A percentile compares a stretch with the other conserved stretches of the same genome.
These are phyloP conservation scores for Theretra japonica DNA, from an alignment of 2,888 invertebrate species.

Conservation along the genomic window DNA sequence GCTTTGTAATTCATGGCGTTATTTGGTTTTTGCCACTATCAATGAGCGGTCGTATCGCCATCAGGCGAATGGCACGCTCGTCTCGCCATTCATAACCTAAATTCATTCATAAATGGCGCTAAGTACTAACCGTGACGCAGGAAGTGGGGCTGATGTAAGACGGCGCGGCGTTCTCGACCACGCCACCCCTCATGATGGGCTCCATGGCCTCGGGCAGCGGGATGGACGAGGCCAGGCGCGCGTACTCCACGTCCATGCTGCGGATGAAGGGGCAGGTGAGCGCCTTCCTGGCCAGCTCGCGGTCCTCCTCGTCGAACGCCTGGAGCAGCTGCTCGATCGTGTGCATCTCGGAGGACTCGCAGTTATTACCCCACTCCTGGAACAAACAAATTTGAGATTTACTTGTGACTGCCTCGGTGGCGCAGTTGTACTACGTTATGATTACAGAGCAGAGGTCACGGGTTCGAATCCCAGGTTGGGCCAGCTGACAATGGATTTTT, in stretches of 20 bases:
- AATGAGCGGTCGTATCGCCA: too few relatives aligned
- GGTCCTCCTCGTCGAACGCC: slow-evolving; percentile 95
- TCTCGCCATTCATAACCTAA: too few relatives aligned
- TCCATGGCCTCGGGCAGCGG: slow-evolving; percentile 68
- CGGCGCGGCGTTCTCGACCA: slow-evolving; percentile 89
- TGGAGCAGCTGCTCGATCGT: slow-evolving; percentile 91
- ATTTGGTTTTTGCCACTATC: too few relatives aligned
- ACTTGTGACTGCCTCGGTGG: too few relatives aligned
- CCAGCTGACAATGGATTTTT: too few relatives aligned
- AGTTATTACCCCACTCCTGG: slow-evolving; percentile 93
- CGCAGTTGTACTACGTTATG: too few relatives aligned
- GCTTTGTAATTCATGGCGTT: too few relatives aligned
- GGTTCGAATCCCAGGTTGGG: too few relatives aligned
- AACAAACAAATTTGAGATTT: background rate
- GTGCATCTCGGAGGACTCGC: slow-evolving; percentile 92
- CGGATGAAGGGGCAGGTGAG: slow-evolving; percentile 93
- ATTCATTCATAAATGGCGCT: too few relatives aligned
- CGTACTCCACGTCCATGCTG: slow-evolving; percentile 96
- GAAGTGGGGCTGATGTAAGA: slow-evolving; percentile 80
- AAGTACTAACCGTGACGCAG: slow-evolving; percentile 27
- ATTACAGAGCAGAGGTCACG: too few relatives aligned
- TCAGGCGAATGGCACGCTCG: too few relatives aligned
- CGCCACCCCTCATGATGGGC: slow-evolving; percentile 83
- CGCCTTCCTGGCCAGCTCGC: slow-evolving; percentile 90
- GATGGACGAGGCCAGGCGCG: slow-evolving; percentile 79